These are phyloP conservation scores for Entomyzon cyanotis DNA, from an alignment of 2,113 vertebrate genomes.

Conservation along the genomic window DNA sequence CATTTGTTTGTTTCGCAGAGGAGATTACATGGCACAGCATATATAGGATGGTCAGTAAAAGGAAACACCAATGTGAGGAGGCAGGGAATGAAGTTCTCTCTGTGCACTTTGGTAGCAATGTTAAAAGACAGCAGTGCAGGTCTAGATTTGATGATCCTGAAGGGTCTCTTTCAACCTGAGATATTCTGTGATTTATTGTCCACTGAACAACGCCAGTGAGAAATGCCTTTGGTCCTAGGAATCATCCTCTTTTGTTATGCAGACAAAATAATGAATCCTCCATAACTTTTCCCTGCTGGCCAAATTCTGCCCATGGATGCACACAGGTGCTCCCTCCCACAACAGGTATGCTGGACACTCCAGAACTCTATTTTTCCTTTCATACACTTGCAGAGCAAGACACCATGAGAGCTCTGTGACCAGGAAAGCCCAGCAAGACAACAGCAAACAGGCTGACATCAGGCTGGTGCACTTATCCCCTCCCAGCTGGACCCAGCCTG, in stretches of 20 bases:
- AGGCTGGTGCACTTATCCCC: rapidly evolving
- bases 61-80: neutral
- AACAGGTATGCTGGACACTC: neutral
- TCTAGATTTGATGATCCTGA: neutral
- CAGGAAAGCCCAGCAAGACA: neutral
- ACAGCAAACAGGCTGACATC: neutral
- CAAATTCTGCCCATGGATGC: neutral
- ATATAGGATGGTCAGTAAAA: neutral
- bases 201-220: neutral
- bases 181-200: neutral
- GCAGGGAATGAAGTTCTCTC: neutral
- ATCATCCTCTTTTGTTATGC: neutral
- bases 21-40: neutral
- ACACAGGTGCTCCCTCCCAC: rapidly evolving
- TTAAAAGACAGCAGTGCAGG: neutral
- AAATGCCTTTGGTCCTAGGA: neutral
- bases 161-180: neutral
- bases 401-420: neutral
- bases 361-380: neutral
- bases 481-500: neutral
- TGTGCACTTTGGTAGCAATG: neutral
- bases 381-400: neutral
- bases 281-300: neutral
- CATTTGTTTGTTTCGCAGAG: neutral
- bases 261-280: neutral